Conservation (phyloP, 2,888 invertebrate species). For the Allygus modestus region DNA sequence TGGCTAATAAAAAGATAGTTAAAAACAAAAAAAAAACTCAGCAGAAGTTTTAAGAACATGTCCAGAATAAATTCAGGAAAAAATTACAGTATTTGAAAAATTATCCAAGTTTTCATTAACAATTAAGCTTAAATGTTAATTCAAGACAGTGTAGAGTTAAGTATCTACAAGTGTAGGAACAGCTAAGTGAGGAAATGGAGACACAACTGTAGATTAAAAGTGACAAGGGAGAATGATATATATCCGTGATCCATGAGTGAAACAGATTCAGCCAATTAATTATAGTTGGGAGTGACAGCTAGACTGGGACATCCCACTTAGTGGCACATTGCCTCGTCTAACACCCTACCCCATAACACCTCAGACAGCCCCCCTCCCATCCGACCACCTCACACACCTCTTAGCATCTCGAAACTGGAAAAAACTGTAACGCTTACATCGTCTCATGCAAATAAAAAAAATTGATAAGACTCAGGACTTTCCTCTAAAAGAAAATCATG, state of each 20-base stretch:
- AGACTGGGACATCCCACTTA: constrained; percentile 51
- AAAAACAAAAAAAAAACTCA: too few relatives aligned
- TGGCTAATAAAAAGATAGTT: too few relatives aligned
- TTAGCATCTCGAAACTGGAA: too few relatives aligned
- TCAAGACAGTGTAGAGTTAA: not conserved
- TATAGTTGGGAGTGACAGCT: constrained; percentile 58
- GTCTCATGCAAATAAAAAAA: too few relatives aligned
- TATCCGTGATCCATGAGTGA: constrained; percentile 52
- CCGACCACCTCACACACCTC: too few relatives aligned
- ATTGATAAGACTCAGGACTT: too few relatives aligned
- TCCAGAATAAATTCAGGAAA: too few relatives aligned
- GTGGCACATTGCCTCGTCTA: not conserved
- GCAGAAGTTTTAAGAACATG: too few relatives aligned
- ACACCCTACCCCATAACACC: not conserved
- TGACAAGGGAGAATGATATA: constrained; percentile 59
- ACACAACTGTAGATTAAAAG: constrained; percentile 47
- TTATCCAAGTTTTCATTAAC: too few relatives aligned
- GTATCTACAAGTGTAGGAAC: not conserved
- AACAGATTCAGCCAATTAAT: constrained; percentile 58
- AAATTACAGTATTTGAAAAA: too few relatives aligned
- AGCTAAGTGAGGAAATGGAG: constrained; percentile 54
- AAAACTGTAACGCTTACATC: too few relatives aligned
- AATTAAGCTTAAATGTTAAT: constrained; percentile 88
- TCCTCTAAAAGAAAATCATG: too few relatives aligned
- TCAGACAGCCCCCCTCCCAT: not conserved